Percentiles rank a stretch among this genome's conserved stretches.
phyloP scores from a whole-genome alignment of 2,113 vertebrate genomes.

The Planiliza haematocheilus region DNA sequence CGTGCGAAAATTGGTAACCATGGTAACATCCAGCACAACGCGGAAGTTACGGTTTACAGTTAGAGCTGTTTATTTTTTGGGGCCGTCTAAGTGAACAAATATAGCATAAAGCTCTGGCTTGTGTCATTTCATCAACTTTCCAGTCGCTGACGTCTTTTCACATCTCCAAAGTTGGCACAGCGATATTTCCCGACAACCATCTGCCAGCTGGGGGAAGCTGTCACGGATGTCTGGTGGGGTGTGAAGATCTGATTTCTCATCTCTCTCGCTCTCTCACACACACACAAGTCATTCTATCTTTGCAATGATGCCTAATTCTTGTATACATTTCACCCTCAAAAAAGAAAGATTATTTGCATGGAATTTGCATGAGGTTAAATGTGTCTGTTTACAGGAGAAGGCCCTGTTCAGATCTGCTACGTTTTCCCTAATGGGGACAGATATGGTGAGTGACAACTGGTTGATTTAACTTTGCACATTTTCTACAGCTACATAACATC shows the following conservation, averaged over 20 bases:
- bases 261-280: not conserved
- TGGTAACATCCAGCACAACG: conserved; percentile 33
- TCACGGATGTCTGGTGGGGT: conserved; percentile 66
- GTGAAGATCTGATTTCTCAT: conserved; percentile 1
- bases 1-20: conserved; percentile 50
- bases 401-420: conserved; percentile 70
- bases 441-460: conserved; percentile 80
- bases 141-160: conserved; percentile 6
- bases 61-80: not conserved
- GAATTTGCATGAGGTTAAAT: not conserved
- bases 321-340: conserved; percentile 31
- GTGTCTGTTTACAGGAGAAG: conserved; percentile 66
- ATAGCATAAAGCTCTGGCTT: not conserved
- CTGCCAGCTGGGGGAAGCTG: conserved; percentile 44
- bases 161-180: not conserved
- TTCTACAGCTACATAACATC: not conserved
- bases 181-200: conserved; percentile 21
- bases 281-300: not conserved
- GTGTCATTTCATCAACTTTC: conserved; percentile 11
- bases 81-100: not conserved
- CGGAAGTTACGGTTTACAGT: not conserved
- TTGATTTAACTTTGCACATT: not conserved
- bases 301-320: not conserved
- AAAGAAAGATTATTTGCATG: not conserved
- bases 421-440: conserved; percentile 86